A percentile compares a stretch with the other conserved stretches of the same genome.
These are phyloP conservation scores for Porphyrio hochstetteri DNA, from an alignment of 2,113 vertebrate genomes.

Conservation along the genomic window DNA sequence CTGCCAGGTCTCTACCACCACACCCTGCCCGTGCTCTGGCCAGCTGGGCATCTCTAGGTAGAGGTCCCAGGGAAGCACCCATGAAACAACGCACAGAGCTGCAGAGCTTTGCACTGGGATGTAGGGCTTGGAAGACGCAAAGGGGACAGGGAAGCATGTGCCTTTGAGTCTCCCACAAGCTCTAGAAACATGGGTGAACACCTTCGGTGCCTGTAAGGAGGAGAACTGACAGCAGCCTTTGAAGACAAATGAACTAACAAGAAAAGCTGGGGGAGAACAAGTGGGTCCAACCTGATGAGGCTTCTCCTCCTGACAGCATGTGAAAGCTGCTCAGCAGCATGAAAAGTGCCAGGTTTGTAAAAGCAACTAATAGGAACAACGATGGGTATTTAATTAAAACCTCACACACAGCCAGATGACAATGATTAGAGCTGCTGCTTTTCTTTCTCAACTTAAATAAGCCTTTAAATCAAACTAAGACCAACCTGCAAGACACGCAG, in stretches of 20 bases:
- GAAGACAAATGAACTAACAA: not conserved
- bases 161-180: not conserved
- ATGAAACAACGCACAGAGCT: not conserved
- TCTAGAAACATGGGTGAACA: not conserved
- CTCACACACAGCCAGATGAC: not conserved
- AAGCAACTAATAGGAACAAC: not conserved
- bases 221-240: not conserved
- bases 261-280: not conserved
- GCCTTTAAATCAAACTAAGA: not conserved
- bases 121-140: fast-evolving
- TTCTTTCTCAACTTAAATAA: not conserved
- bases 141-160: not conserved
- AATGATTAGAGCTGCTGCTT: not conserved
- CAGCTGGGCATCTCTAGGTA: not conserved
- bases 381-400: not conserved
- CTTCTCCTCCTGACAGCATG: not conserved
- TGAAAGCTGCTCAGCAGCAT: not conserved
- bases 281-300: not conserved
- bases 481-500: fast-evolving
- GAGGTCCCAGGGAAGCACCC: not conserved
- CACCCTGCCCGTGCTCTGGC: fast-evolving
- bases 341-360: not conserved
- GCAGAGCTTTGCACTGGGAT: not conserved
- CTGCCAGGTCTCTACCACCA: not conserved
- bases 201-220: not conserved